A percentile compares a stretch with the other conserved stretches of the same genome.
These are phyloP conservation scores for Drosophila paulistorum DNA, from an alignment of 1,140 invertebrate genomes.

Conservation along the genomic window DNA sequence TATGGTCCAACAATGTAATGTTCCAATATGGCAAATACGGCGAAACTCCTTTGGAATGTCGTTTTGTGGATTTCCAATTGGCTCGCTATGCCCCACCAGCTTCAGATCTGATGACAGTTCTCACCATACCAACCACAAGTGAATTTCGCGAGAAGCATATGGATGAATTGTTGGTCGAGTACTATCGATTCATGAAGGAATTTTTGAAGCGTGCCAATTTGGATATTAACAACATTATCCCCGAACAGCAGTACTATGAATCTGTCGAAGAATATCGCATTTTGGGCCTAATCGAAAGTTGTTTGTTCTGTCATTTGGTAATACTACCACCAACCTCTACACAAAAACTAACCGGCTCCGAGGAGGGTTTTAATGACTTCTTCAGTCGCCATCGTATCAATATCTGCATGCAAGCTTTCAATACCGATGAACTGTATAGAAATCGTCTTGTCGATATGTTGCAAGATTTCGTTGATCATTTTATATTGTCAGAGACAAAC, in stretches of 20 bases:
- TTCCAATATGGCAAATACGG: constrained; percentile 84
- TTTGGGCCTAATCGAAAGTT: constrained; percentile 84
- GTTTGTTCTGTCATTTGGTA: constrained; percentile 83
- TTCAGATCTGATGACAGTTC: constrained; percentile 84
- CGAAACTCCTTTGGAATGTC: constrained; percentile 79
- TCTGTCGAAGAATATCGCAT: constrained; percentile 83
- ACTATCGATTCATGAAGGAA: constrained; percentile 83
- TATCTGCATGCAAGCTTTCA: constrained; percentile 83
- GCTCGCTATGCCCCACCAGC: constrained; percentile 84
- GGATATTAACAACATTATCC: constrained; percentile 77
- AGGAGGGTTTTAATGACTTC: constrained; percentile 78
- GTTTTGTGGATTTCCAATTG: constrained; percentile 87
- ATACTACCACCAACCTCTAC: constrained; percentile 75
- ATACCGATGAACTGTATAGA: constrained; percentile 79
- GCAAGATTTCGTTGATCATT: constrained; percentile 84
- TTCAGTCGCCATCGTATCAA: constrained; percentile 83
- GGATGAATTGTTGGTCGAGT: constrained; percentile 82
- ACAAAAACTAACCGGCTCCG: constrained; percentile 75
- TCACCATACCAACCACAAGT: constrained; percentile 84
- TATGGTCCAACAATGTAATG: constrained; percentile 87
- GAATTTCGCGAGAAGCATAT: constrained; percentile 83
- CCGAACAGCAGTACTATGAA: constrained; percentile 79
- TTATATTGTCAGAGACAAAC: constrained; percentile 51
- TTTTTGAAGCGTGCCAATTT: constrained; percentile 80
- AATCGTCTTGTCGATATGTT: constrained; percentile 83